phyloP scores from a whole-genome alignment of 2,113 vertebrate genomes.

The Lampris megalopsis region DNA sequence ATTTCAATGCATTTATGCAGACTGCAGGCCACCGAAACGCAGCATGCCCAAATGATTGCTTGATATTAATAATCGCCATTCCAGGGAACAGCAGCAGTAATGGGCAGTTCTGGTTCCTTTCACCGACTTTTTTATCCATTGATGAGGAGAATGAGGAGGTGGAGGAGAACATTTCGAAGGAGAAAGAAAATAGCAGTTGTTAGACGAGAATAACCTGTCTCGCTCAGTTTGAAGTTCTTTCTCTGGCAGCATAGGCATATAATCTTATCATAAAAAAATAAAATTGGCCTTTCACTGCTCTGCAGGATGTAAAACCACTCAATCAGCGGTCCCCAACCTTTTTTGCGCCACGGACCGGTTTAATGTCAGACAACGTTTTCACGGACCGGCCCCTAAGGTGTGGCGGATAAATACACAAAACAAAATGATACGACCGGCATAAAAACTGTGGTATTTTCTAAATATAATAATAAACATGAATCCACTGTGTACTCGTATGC shows the following conservation, averaged over 20 bases:
- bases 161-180: constrained; percentile 48
- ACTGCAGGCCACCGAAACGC: constrained; percentile 11
- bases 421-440: too few species aligned
- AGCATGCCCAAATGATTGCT: constrained; percentile 11
- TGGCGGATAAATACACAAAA: too few species aligned
- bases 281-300: background rate
- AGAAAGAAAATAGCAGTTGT: constrained; percentile 42
- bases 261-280: too few species aligned
- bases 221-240: constrained; percentile 36
- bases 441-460: too few species aligned
- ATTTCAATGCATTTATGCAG: constrained; percentile 17
- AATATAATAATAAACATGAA: too few species aligned
- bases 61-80: constrained; percentile 22
- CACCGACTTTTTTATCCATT: background rate
- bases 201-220: constrained; percentile 58
- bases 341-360: too few species aligned
- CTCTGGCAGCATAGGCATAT: constrained; percentile 40
- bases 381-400: too few species aligned
- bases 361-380: too few species aligned
- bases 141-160: constrained; percentile 24
- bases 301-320: too few species aligned
- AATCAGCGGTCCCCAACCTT: too few species aligned
- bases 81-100: background rate
- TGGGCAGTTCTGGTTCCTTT: constrained; percentile 12
- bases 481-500: too few species aligned